phyloP scores from a whole-genome alignment of 2,888 invertebrate species.

The Palloptera scutellata region DNA sequence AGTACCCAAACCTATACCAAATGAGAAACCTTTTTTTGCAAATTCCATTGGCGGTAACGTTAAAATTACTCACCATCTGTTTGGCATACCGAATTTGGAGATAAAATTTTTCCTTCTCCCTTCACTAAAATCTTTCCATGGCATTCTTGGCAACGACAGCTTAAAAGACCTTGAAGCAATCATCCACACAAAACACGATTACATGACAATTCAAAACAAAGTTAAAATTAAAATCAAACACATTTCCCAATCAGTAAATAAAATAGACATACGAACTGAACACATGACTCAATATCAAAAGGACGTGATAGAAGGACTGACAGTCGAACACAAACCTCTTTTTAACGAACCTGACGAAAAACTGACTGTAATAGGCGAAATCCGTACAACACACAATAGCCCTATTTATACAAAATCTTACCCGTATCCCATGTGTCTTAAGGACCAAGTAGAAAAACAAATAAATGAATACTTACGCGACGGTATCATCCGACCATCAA shows the following conservation, averaged over 20 bases:
- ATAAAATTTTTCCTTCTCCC: conserved; percentile 11
- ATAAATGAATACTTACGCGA: background rate
- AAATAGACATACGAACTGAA: conserved; percentile 14
- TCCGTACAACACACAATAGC: too few species aligned
- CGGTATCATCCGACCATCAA: background rate
- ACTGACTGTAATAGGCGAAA: conserved; percentile 22
- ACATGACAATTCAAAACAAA: conserved; percentile 2
- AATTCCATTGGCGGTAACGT: conserved; percentile 5
- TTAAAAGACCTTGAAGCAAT: background rate
- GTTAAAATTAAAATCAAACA: conserved; percentile 17
- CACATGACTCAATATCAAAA: conserved; percentile 26
- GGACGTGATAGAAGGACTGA: conserved; percentile 18
- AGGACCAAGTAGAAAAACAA: conserved; percentile 4
- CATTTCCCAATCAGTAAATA: conserved; percentile 5
- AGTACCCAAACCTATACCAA: conserved; percentile 5
- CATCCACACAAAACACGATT: conserved; percentile 5
- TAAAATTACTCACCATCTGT: background rate
- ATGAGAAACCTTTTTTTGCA: conserved; percentile 2
- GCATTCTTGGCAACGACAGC: background rate
- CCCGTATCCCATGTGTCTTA: background rate
- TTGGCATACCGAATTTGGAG: background rate
- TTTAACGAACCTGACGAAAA: conserved; percentile 25
- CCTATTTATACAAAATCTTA: too few species aligned
- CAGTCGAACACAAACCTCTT: conserved; percentile 15
- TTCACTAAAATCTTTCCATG: too few species aligned